phyloP scores from a whole-genome alignment of 2,888 invertebrate genomes.

The Amblyteles armatorius region DNA sequence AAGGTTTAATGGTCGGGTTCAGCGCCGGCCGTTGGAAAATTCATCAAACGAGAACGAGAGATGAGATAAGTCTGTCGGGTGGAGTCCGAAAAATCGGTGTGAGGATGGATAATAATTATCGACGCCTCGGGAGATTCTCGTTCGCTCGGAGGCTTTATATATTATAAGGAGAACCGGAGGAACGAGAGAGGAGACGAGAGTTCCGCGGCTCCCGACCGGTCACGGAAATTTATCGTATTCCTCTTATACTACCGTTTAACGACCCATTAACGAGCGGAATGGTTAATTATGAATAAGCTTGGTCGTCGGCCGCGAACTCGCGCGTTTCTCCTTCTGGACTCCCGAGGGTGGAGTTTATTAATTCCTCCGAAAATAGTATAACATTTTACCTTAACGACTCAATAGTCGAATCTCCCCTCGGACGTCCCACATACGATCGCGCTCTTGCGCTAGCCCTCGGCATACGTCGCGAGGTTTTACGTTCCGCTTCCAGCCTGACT shows the following conservation, averaged over 20 bases:
- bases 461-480: slow-evolving; percentile 11
- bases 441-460: slow-evolving; percentile 7
- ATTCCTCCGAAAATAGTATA: slow-evolving; percentile 48
- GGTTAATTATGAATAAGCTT: slow-evolving; percentile 70
- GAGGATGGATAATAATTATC: slow-evolving; percentile 40
- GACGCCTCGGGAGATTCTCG: slow-evolving; percentile 24
- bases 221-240: slow-evolving; percentile 61
- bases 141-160: neutral
- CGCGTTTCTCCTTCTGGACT: neutral
- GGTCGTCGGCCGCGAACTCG: slow-evolving; percentile 64
- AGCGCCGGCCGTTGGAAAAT: slow-evolving; percentile 43
- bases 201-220: slow-evolving; percentile 22
- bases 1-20: slow-evolving; percentile 36
- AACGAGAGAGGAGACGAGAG: neutral
- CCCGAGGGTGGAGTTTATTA: neutral
- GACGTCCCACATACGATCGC: neutral
- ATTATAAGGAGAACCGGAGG: neutral
- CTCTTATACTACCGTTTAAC: slow-evolving; percentile 72
- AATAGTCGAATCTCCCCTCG: slow-evolving; percentile 53
- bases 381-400: slow-evolving; percentile 68
- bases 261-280: slow-evolving; percentile 73
- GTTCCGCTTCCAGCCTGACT: slow-evolving; percentile 9
- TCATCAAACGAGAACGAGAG: slow-evolving; percentile 53
- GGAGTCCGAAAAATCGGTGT: slow-evolving; percentile 36
- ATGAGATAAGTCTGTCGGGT: neutral